A percentile compares a stretch with the other conserved stretches of the same genome.
These are phyloP conservation scores for Ramphastos sulfuratus DNA, from an alignment of 2,113 vertebrate genomes.

Conservation along the genomic window DNA sequence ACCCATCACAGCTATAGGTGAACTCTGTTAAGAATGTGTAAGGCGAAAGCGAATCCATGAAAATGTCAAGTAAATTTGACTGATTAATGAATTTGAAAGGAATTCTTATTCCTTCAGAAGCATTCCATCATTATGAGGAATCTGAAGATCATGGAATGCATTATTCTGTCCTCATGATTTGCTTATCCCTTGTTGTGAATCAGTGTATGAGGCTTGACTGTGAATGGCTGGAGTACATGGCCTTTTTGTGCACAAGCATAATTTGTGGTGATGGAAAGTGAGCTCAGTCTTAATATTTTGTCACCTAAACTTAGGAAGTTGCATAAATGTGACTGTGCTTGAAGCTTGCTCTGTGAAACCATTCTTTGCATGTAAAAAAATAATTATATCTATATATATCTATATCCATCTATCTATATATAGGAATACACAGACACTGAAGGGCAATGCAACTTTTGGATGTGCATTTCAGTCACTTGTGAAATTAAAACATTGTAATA, in stretches of 20 bases:
- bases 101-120: neutral
- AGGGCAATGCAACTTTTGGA: conserved; percentile 6
- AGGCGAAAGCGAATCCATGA: neutral
- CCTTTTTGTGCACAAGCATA: neutral
- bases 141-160: neutral
- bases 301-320: neutral
- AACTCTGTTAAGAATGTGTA: neutral
- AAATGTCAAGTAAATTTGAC: neutral
- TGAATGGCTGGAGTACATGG: conserved; percentile 26
- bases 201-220: conserved; percentile 15
- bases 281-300: neutral
- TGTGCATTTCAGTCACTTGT: neutral
- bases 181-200: conserved; percentile 8
- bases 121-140: conserved; percentile 6
- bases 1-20: neutral
- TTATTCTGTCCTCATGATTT: conserved; percentile 21
- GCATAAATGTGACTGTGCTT: neutral
- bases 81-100: conserved; percentile 24
- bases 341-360: neutral
- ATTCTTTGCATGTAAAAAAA: neutral
- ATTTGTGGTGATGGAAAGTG: neutral
- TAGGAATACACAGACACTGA: neutral
- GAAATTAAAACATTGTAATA: conserved; percentile 32
- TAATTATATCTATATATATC: neutral
- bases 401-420: too few relatives aligned